Base-by-base conservation (phyloP, 2,888 invertebrate species). In the Morpho deidamia region DNA sequence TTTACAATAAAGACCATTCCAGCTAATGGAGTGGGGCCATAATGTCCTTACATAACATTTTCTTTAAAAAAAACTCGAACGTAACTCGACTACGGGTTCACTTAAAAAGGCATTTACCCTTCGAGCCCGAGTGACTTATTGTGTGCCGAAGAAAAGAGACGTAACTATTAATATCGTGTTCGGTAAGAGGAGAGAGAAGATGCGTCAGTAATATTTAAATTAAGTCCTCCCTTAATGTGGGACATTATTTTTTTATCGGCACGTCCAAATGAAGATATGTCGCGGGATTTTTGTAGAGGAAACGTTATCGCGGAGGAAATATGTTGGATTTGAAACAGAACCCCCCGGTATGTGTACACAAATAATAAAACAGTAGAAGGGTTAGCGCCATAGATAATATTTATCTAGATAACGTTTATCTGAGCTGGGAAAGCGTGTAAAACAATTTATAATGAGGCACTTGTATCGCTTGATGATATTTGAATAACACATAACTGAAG, bases 241-340 rank as follows among this genome's bases (percentile, higher is more conserved):
- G 74, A 82, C 85, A 84, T 88, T 87, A 87, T 87, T 86, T 88
- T 87, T 88, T 88, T 88, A 87, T 87, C 85, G 81, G 76, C 64
- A 70, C 67, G 65, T 70, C 76, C 76, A 80, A 85, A 83, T 83
- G 83, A 74, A 86, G 83, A 87, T 84, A 81, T 80, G 82, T 78
- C 71, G 73, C 67, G 66, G 63, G 59, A 60, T 64, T 61, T 59
- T 61, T 64, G 60, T 61, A 52, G 54, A 52, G 53, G 66, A 71
- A 73, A 72, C 68, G 68, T 75, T 74, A 71, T 73, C 68, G 66
- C 60, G 46, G 14, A 14, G 50, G 39, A 55, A 53, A 50, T 45
- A 51, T 49, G 47, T 54, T 51, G 56, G 47, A 51, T 48, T 55
- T 39, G 43, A 38, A 34, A 37, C 38, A 38, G 44, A 40, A 44